Conservation (phyloP, 2,797 vertebrate genomes). For the Myiotriccus ornatus region DNA sequence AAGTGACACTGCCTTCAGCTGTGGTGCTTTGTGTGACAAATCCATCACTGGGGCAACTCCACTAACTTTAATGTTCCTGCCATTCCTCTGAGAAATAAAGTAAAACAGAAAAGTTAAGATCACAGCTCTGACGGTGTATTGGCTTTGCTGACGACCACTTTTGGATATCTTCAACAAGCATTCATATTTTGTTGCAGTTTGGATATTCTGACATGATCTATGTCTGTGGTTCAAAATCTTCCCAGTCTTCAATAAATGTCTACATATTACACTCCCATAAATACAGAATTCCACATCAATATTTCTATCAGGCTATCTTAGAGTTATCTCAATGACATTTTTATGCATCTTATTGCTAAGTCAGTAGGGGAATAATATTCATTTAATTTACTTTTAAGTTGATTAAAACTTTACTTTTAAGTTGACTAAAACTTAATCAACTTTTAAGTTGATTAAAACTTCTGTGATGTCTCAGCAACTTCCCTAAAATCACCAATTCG, state of each 20-base stretch:
- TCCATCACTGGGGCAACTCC: not conserved
- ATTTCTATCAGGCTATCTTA: not conserved
- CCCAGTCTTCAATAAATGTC: not conserved
- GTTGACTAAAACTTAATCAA: not conserved
- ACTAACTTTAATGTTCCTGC: not conserved
- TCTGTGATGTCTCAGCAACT: not conserved
- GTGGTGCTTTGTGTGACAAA: not conserved
- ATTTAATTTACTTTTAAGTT: not conserved
- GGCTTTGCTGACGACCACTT: not conserved
- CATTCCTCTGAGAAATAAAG: not conserved
- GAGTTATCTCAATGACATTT: not conserved
- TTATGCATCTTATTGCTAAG: not conserved
- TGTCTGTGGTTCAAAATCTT: not conserved
- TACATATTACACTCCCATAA: not conserved
- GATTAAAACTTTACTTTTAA: conserved; percentile 3
- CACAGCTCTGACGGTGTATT: not conserved
- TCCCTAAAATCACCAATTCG: not conserved
- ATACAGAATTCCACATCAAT: not conserved
- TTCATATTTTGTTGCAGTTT: not conserved
- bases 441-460: too few species aligned
- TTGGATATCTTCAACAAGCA: not conserved
- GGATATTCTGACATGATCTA: not conserved
- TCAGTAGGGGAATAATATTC: not conserved
- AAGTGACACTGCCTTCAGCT: not conserved
- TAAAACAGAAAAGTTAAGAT: not conserved